Conservation (phyloP, 1,140 invertebrate species). For the Orussus abietinus region DNA sequence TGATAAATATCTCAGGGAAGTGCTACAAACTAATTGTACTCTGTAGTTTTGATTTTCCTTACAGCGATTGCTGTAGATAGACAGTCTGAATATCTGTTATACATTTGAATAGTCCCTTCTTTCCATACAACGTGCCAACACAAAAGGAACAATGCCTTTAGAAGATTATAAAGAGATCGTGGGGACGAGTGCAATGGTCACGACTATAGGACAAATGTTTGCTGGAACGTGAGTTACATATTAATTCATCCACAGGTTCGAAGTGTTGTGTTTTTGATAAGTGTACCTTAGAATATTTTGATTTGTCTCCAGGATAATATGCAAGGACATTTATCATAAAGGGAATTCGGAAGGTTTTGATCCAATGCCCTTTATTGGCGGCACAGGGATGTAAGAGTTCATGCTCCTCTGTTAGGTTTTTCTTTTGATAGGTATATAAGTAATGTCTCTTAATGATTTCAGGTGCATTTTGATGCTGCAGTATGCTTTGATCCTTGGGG, state of each 20-base stretch:
- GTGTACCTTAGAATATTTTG: no score
- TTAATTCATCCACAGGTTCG: conserved; percentile 1
- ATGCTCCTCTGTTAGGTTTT: conserved; percentile 3
- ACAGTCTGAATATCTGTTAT: no score
- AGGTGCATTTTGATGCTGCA: conserved; percentile 70
- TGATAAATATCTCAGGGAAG: no score
- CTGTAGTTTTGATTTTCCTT: no score
- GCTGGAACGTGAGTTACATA: conserved; percentile 46
- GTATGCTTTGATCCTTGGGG: conserved; percentile 65
- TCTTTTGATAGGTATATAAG: conserved; percentile 5
- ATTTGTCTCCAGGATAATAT: conserved; percentile 55
- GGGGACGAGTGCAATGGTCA: conserved; percentile 36
- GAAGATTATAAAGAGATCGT: conserved; percentile 50
- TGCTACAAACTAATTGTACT: no score
- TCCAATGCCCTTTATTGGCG: conserved; percentile 68
- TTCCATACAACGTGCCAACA: no score
- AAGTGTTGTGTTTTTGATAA: no score
- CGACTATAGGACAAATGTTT: conserved; percentile 49
- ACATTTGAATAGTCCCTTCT: no score
- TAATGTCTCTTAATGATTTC: conserved; percentile 19
- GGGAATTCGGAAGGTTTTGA: conserved; percentile 60
- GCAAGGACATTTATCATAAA: conserved; percentile 67
- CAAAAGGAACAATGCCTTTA: conserved; percentile 35
- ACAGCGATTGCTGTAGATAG: no score
- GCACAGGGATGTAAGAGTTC: conserved; percentile 67